Evolutionary conservation across 2,113 vertebrate species (phyloP), one percentile per base, ranked within the genome.

Genomic region (Malurus alboscapulatus): DNA sequence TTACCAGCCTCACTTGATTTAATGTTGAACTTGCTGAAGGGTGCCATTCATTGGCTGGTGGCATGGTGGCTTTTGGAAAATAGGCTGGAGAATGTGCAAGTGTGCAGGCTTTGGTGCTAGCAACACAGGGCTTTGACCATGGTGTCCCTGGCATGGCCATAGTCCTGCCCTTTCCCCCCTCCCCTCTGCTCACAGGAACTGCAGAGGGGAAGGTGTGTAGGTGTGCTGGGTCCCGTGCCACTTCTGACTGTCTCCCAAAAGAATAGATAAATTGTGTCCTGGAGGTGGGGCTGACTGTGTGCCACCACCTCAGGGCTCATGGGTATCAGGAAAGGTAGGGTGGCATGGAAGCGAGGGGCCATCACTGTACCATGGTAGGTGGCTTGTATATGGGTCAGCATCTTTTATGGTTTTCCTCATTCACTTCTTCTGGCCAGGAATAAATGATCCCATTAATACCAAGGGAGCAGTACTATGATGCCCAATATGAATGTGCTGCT

Each of bases 281-380:
- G 29, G 55, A 47, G 29, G 14, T 54, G 50, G 14, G 40, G 12
- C 34, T 73, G 83, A 24, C n/a, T 12, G 1, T 68, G 2, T 79
- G 79, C 12, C 30, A 5, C 24, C 2, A 5, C 17, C 44, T 25
- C 2, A 3, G 53, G 26, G 9, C 51, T 36, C 5, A 7, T 12
- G 26, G 12, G 26, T 19, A 25, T 10, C 1, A 6, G 72, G 22
- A 87, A 42, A 22, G 40, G 40, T 27, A 21, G 58, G 7, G 20
- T 10, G 17, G 17, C 3, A 5, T 1, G 5, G 59, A 48, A 84
- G 47, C 18, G 24, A 63, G n/a, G 20, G 44, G 3, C 71, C 44
- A 7, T 66, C 3, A 2, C 29, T 57, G 4, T 0, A 1, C 15
- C 12, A 2, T 19, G 13, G 16, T 29, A 8, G 14, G 8, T 66